Conservation (phyloP, 2,888 invertebrate genomes). For the Meliscaeva auricollis region DNA sequence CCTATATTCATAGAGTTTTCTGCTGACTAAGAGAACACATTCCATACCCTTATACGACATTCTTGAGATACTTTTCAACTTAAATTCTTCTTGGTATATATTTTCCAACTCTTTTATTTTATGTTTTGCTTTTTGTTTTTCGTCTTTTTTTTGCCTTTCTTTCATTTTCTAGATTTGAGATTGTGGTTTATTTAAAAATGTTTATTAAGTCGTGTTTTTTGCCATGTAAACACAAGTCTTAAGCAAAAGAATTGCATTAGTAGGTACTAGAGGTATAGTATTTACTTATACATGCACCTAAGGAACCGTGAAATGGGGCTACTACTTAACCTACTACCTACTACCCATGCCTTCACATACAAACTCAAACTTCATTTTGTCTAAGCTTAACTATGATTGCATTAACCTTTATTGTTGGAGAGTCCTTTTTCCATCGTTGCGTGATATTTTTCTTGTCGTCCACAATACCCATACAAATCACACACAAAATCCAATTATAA, state of each 20-base stretch:
- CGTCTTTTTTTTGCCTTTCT: constrained; percentile 3
- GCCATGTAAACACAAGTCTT: constrained; percentile 59
- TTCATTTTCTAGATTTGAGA: constrained; percentile 59
- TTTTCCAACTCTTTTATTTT: constrained; percentile 47
- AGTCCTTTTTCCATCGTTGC: constrained; percentile 3
- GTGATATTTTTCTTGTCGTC: neutral
- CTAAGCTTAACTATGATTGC: constrained; percentile 64
- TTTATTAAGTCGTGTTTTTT: constrained; percentile 72
- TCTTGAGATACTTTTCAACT: constrained; percentile 65
- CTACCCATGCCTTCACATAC: too few relatives aligned
- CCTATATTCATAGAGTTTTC: constrained; percentile 64
- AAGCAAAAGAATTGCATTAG: constrained; percentile 60
- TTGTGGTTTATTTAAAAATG: constrained; percentile 75
- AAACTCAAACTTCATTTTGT: constrained; percentile 64
- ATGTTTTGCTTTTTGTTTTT: neutral
- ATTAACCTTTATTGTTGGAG: constrained; percentile 59
- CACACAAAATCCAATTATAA: constrained; percentile 63
- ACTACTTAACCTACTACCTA: constrained; percentile 2
- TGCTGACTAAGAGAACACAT: constrained; percentile 68
- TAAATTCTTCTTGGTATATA: constrained; percentile 64
- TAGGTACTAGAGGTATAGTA: neutral
- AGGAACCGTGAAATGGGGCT: constrained; percentile 62
- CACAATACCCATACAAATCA: neutral
- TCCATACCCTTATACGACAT: constrained; percentile 60
- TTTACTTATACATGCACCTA: neutral